Percentiles rank a stretch among this genome's conserved stretches.
Conservation (phyloP, 2,113 vertebrate genomes). For the Ictalurus furcatus region DNA sequence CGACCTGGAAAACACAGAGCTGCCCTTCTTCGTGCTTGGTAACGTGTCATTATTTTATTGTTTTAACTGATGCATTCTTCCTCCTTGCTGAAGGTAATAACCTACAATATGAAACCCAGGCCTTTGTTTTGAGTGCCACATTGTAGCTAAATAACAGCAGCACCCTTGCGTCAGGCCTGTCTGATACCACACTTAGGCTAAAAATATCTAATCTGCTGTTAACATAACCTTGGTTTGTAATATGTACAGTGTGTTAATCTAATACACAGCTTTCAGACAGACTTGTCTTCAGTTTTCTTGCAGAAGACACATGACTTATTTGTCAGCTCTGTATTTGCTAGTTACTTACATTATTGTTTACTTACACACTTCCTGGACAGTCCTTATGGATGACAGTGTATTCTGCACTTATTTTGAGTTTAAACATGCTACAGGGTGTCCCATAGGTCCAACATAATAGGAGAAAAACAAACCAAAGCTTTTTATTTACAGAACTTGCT, state of each 20-base stretch:
- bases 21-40: constrained; percentile 95
- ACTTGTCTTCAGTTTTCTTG: neutral
- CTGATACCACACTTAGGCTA: neutral
- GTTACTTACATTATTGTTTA: too few species aligned
- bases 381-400: neutral
- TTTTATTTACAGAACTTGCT: neutral
- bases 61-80: neutral
- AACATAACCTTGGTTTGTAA: neutral
- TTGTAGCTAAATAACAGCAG: constrained; percentile 22
- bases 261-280: neutral
- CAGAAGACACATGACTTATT: neutral
- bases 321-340: neutral
- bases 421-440: neutral
- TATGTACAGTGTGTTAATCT: neutral
- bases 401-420: neutral
- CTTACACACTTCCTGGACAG: neutral
- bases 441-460: neutral
- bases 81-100: neutral
- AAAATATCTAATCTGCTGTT: neutral
- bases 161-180: neutral
- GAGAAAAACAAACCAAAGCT: neutral
- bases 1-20: constrained; percentile 97
- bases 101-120: neutral
- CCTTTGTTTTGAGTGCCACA: constrained; percentile 20
- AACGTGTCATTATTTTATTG: constrained; percentile 59